phyloP scores from a whole-genome alignment of 2,113 vertebrate genomes.

The Montifringilla adamsi region DNA sequence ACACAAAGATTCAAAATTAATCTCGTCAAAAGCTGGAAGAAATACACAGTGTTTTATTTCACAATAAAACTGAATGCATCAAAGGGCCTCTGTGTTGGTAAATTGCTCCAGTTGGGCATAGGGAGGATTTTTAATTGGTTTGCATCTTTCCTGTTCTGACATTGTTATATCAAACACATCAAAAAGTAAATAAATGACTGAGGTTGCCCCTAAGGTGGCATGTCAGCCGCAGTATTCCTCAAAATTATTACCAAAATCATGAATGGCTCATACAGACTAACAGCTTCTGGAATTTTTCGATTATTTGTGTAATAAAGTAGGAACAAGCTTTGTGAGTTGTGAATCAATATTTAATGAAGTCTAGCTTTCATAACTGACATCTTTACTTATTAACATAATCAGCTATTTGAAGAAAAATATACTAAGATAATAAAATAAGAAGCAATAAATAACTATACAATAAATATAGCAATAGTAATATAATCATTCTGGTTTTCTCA shows the following conservation, averaged over 20 bases:
- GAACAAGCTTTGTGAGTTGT: constrained; percentile 8
- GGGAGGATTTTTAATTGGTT: constrained; percentile 65
- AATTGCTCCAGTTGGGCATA: constrained; percentile 46
- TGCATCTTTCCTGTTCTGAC: constrained; percentile 53
- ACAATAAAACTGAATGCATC: constrained; percentile 61
- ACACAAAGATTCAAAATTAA: constrained; percentile 70
- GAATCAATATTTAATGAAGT: constrained; percentile 53
- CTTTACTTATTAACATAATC: constrained; percentile 29
- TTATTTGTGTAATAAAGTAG: constrained; percentile 46
- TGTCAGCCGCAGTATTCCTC: constrained; percentile 25
- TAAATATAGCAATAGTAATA: background rate
- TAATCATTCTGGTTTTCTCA: background rate
- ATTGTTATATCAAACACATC: constrained; percentile 51
- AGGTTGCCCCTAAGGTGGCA: constrained; percentile 35
- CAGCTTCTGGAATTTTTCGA: background rate
- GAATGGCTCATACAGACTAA: constrained; percentile 19
- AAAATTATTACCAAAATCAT: constrained; percentile 58
- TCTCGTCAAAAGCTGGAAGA: constrained; percentile 49
- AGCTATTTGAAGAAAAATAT: constrained; percentile 29
- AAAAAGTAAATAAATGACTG: constrained; percentile 65
- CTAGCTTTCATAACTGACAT: background rate
- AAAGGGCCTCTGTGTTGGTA: constrained; percentile 34
- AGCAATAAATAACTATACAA: background rate
- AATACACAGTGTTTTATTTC: constrained; percentile 51
- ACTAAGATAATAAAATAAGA: background rate